Evolutionary conservation across 1,140 invertebrate genomes (phyloP).

Genomic region (Calosoma granatense): DNA sequence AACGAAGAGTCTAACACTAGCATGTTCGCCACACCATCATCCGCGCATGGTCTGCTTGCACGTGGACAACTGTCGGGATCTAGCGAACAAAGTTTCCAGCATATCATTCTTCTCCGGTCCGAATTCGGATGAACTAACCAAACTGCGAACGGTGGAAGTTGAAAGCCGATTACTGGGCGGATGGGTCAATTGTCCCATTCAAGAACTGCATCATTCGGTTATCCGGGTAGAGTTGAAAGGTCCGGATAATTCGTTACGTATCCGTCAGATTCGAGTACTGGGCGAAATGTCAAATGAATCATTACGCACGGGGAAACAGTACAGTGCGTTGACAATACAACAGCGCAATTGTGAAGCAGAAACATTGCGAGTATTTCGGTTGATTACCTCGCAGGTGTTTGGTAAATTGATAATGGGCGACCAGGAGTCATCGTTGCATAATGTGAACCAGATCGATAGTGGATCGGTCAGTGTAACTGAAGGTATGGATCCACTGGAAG

Average conservation of each 20-base stretch:
- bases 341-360: conserved; percentile 84
- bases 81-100: conserved; percentile 82
- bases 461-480: conserved; percentile 36
- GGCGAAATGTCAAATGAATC: conserved; percentile 46
- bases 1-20: conserved; percentile 56
- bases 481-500: conserved; percentile 45
- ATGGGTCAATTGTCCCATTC: conserved; percentile 78
- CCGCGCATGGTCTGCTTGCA: conserved; percentile 72
- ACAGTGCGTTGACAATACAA: conserved; percentile 49
- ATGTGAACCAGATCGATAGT: conserved; percentile 29
- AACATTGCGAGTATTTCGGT: conserved; percentile 85
- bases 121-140: conserved; percentile 67
- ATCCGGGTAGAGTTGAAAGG: conserved; percentile 81
- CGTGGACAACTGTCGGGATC: conserved; percentile 86
- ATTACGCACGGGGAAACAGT: conserved; percentile 40
- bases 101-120: conserved; percentile 72
- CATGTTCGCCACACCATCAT: conserved; percentile 43
- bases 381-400: conserved; percentile 89
- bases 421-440: conserved; percentile 29
- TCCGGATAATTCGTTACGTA: conserved; percentile 77
- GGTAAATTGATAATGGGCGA: conserved; percentile 71
- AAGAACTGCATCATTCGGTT: conserved; percentile 41
- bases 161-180: conserved; percentile 64
- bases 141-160: conserved; percentile 72
- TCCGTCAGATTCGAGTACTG: conserved; percentile 68